Base-by-base conservation (phyloP, 2,888 invertebrate species). In the Monopis laevigella region DNA sequence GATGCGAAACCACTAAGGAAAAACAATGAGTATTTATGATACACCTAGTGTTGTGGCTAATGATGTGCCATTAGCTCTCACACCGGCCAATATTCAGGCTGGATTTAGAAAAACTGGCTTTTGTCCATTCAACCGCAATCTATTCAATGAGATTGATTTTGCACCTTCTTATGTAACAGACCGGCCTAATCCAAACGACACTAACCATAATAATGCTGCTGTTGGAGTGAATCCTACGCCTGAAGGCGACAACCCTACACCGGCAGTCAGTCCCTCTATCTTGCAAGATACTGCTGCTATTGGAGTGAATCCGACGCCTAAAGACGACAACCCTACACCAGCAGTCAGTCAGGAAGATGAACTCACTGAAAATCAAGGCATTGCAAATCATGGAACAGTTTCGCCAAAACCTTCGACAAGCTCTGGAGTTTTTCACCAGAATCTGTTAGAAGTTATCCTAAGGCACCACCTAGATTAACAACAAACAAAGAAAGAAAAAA, bases 91-190 rank as follows among this genome's bases (percentile, higher is more conserved):
- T 26, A 26, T 39, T 39, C 26, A 39, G 21, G 24, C 26, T 39
- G 39, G 41, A 10, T 41, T 41, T 11, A 24, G 32, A 7, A 34
- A 26, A 26, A 41, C 41, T 14, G 41, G 41, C 7, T 34, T 34
- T 17, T 34, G 3, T 16, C 41, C 34, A 5, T 41, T 26, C 24
- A 41, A 41, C 11, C 26, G 34, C 1, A 26, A 41, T 26, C 1
- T 41, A 16, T 41, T 41, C 17, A 35, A 8, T 14, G 24, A 24
- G 7, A 24, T 24, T 24, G 24, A 24, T 24, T 24, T 24, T 6
- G 24, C 24, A 24, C 24, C 10, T 24, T 24, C 24, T 24, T 24
- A 24, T 10, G 24, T 24, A 24, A 24, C 24, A 24, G 24, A 10
- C 24, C 24, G 7, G 24, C 24, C 24, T 24, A 24, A 24, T 24